Evolutionary conservation across 2,888 invertebrate genomes (phyloP).

Genomic region (Caenorhabditis virilis): DNA sequence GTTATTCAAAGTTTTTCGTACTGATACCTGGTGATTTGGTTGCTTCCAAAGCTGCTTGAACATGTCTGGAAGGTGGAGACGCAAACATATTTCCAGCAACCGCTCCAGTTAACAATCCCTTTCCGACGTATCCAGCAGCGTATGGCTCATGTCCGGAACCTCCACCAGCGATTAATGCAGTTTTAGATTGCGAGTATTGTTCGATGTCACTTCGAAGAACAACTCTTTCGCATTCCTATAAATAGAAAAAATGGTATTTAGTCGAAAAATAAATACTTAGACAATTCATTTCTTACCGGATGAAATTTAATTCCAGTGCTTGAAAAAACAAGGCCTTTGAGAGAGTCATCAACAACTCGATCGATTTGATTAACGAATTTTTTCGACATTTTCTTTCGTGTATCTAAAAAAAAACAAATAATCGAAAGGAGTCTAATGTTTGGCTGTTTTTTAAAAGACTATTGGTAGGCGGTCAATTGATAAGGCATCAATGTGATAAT

Average conservation of each 20-base stretch:
- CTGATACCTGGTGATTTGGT: conserved; percentile 36
- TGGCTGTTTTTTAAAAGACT: no score
- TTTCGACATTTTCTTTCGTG: conserved; percentile 44
- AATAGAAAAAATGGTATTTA: background rate
- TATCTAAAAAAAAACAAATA: no score
- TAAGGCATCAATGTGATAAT: no score
- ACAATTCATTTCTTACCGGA: no score
- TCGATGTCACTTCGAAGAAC: conserved; percentile 11
- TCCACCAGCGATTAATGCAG: conserved; percentile 74
- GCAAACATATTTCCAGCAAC: conserved; percentile 80
- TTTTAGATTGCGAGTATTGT: conserved; percentile 11
- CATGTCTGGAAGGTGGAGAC: conserved; percentile 78
- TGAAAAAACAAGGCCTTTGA: conserved; percentile 47
- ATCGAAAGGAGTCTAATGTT: no score
- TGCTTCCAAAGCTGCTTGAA: conserved; percentile 75
- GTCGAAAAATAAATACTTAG: background rate
- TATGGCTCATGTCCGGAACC: conserved; percentile 84
- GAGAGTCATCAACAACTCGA: conserved; percentile 50
- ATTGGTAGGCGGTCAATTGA: no score
- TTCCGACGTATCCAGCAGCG: conserved; percentile 77
- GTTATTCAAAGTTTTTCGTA: no score
- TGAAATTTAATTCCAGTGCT: conserved; percentile 37
- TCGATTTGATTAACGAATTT: conserved; percentile 57
- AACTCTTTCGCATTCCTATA: conserved; percentile 36
- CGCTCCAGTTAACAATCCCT: conserved; percentile 81